These are phyloP conservation scores for Euclidia mi DNA, from an alignment of 2,888 invertebrate species.

Conservation along the genomic window DNA sequence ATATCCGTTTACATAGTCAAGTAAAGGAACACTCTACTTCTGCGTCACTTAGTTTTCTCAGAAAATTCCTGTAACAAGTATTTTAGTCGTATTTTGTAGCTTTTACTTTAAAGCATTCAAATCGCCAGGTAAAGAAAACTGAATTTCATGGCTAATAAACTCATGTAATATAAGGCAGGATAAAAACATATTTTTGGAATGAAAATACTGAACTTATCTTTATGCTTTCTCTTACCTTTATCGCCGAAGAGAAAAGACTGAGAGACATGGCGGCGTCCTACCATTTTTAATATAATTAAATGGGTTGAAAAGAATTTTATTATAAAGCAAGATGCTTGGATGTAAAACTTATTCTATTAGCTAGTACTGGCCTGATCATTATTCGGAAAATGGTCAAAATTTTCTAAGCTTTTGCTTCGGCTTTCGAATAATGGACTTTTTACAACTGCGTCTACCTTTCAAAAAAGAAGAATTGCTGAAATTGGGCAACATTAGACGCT, in stretches of 20 bases:
- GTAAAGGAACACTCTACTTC: slow-evolving; percentile 41
- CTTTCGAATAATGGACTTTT: slow-evolving; percentile 49
- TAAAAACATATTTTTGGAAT: slow-evolving; percentile 29
- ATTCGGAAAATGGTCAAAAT: slow-evolving; percentile 62
- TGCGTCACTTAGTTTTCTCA: slow-evolving; percentile 51
- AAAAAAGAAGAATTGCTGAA: slow-evolving; percentile 63
- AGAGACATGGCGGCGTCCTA: slow-evolving; percentile 13
- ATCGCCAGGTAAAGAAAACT: slow-evolving; percentile 37
- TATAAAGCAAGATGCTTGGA: slow-evolving; percentile 25
- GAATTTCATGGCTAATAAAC: slow-evolving; percentile 42
- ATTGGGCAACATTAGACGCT: slow-evolving; percentile 66
- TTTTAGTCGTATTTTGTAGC: slow-evolving; percentile 52
- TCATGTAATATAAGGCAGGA: slow-evolving; percentile 39
- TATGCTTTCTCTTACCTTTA: slow-evolving; percentile 9
- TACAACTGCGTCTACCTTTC: slow-evolving; percentile 50
- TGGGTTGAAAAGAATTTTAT: slow-evolving; percentile 31
- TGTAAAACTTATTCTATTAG: slow-evolving; percentile 61
- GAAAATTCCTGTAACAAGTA: slow-evolving; percentile 48
- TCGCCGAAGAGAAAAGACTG: slow-evolving; percentile 2
- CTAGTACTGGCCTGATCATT: slow-evolving; percentile 56
- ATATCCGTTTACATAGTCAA: slow-evolving; percentile 60
- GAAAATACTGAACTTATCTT: slow-evolving; percentile 9
- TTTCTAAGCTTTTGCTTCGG: slow-evolving; percentile 51
- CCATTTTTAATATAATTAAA: slow-evolving; percentile 18
- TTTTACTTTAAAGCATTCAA: slow-evolving; percentile 53